Conservation (phyloP, 2,113 vertebrate species). For the Protomyctophum bolini region DNA sequence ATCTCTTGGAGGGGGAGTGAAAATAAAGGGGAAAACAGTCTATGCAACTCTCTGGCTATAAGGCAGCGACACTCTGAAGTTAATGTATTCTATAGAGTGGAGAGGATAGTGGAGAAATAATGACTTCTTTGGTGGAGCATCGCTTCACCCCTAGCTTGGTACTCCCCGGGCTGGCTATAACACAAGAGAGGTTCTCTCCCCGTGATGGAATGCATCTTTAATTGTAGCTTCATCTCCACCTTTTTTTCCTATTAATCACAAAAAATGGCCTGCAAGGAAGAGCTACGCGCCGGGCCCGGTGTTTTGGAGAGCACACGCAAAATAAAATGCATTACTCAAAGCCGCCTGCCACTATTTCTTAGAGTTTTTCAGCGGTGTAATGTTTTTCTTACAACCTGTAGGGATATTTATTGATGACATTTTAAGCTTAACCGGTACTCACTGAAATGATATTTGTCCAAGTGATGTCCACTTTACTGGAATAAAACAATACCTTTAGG, state of each 20-base stretch:
- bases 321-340: no score
- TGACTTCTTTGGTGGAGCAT: constrained; percentile 65
- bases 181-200: constrained; percentile 57
- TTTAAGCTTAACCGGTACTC: no score
- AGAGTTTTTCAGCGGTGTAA: no score
- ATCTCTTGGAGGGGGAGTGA: constrained; percentile 70
- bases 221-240: constrained; percentile 64
- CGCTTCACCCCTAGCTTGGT: constrained; percentile 54
- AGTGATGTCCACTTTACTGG: no score
- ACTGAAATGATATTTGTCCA: no score
- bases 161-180: constrained; percentile 53
- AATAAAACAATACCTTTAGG: no score
- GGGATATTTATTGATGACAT: no score
- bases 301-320: background rate
- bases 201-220: constrained; percentile 69
- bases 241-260: constrained; percentile 60
- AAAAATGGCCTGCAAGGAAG: constrained; percentile 50
- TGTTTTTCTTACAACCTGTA: no score
- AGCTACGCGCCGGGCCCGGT: constrained; percentile 11
- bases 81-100: constrained; percentile 74
- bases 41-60: constrained; percentile 68
- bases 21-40: constrained; percentile 48
- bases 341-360: no score
- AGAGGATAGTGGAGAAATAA: constrained; percentile 69
- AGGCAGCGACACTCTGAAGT: constrained; percentile 74